Base-by-base conservation (phyloP, 2,888 invertebrate genomes). In the Rotaria socialis region DNA sequence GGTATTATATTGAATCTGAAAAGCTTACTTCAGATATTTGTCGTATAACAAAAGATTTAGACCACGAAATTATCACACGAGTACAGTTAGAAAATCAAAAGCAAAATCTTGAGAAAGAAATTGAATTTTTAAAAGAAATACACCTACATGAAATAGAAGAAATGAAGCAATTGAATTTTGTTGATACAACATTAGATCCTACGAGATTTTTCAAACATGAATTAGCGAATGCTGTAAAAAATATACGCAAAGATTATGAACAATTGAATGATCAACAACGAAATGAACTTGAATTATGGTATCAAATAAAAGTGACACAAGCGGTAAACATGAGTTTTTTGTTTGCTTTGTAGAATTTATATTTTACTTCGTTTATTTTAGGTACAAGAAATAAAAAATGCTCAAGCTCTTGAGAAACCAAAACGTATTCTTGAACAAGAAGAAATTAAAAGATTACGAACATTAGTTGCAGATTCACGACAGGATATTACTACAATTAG, bases 151-250 rank as follows among this genome's bases (percentile, higher is more conserved):
- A 86, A 80, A 16, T 86, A 0, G 35, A 86, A 74, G 84, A 87
- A 55, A 14, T 86, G 4, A 84, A 84, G 52, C 27, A 86, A 11
- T 8, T 27, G 43, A 35, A 35, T 41, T 84, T 86, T 27, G 80
- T 43, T 35, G 16, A 60, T 7, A 92, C 92, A 5, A 92, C 92
- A 5, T 90, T 90, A 67, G 92, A 92, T 89, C 92, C 92, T 90
- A 90, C 92, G 47, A 92, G 92, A 88, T 93, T 91, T 91, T 92
- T 93, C 92, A 92, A 92, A 90, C 92, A 91, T 89, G 92, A 92
- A 88, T 89, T 93, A 87, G 90, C 91, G 6, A 90, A 90, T 87
- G 92, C 92, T 84, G 91, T 92, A 88, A 89, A 92, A 75, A 92
- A 93, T 88, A 92, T 92, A 88, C 92, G 92, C 88, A 89, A 89